phyloP scores from a whole-genome alignment of 1,140 invertebrate species.

The Tetranychus cinnabarinus region DNA sequence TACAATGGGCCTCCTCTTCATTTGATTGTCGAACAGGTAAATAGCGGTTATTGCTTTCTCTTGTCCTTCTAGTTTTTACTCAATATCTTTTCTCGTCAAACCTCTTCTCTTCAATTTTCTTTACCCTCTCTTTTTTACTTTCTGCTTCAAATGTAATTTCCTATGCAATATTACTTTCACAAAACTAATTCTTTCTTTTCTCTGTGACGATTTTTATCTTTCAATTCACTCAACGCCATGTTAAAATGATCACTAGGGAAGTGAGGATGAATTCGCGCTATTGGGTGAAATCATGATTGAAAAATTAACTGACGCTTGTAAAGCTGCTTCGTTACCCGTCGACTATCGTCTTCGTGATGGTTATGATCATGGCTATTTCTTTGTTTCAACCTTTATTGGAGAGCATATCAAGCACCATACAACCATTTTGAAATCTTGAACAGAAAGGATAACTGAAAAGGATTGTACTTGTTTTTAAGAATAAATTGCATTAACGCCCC shows the following conservation, averaged over 20 bases:
- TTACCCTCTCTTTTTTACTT: not conserved
- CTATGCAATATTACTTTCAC: not conserved
- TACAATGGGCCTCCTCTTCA: constrained; percentile 62
- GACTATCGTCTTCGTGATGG: constrained; percentile 54
- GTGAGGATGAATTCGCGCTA: constrained; percentile 43
- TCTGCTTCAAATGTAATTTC: not conserved
- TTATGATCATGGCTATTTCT: constrained; percentile 92
- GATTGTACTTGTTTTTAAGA: too few species aligned
- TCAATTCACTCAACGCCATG: not conserved
- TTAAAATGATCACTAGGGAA: not conserved
- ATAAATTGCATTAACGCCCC: too few species aligned
- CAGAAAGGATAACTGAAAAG: too few species aligned
- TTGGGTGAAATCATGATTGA: constrained; percentile 54
- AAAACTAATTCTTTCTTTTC: not conserved
- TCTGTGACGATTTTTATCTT: constrained; percentile 15
- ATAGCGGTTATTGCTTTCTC: not conserved
- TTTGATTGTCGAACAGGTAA: constrained; percentile 73
- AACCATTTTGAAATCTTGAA: not conserved
- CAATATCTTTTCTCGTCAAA: not conserved
- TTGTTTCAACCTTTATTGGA: constrained; percentile 71
- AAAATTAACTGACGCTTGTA: constrained; percentile 47
- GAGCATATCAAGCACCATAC: constrained; percentile 74
- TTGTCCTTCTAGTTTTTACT: constrained; percentile 1
- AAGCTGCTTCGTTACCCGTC: constrained; percentile 40
- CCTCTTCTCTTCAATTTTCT: not conserved